phyloP scores from a whole-genome alignment of 2,888 invertebrate species.

The Acheta domesticus region DNA sequence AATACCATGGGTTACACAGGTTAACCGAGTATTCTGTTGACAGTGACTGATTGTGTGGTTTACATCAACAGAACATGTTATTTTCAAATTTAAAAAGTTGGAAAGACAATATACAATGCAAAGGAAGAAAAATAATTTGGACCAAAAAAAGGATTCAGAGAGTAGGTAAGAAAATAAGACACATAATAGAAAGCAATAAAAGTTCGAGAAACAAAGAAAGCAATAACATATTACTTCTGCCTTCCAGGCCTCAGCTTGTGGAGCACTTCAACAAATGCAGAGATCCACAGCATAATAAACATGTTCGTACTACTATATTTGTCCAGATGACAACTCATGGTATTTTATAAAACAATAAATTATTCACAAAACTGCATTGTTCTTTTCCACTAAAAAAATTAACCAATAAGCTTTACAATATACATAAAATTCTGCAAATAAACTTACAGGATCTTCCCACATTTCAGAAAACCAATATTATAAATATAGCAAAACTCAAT shows the following conservation, averaged over 20 bases:
- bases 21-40: background rate
- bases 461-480: background rate
- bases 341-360: background rate
- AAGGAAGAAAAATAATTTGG: too few relatives aligned
- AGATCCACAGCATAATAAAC: background rate
- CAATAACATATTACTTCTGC: background rate
- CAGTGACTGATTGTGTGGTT: background rate
- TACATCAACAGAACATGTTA: background rate
- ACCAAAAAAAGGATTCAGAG: too few relatives aligned
- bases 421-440: background rate
- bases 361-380: background rate
- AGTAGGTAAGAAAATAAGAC: too few relatives aligned
- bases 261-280: background rate
- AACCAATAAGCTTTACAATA: background rate
- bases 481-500: background rate
- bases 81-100: too few relatives aligned
- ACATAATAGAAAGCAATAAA: too few relatives aligned
- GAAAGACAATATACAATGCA: too few relatives aligned
- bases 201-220: background rate
- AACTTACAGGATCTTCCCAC: background rate
- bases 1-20: background rate
- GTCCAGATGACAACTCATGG: background rate
- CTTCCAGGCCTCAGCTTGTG: conserved; percentile 4
- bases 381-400: background rate
- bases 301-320: background rate